Percentiles rank a stretch among this genome's conserved stretches.
These are phyloP conservation scores for Ursus arctos DNA, from an alignment of 2,113 vertebrate genomes.

Conservation along the genomic window DNA sequence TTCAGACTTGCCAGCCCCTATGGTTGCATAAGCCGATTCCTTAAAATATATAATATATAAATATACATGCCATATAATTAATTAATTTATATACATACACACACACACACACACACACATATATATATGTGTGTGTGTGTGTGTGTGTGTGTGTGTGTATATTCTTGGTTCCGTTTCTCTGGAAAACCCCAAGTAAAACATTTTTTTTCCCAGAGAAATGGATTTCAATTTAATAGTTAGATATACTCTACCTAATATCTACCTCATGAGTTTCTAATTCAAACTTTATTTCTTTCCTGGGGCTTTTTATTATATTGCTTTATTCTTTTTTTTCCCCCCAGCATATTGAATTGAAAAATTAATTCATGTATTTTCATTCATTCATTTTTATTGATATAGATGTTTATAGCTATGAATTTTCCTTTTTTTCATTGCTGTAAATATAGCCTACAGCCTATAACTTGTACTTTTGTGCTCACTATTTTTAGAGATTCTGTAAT, in stretches of 20 bases:
- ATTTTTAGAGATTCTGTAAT: neutral
- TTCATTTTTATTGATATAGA: neutral
- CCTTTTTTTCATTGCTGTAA: neutral
- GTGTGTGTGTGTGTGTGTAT: neutral
- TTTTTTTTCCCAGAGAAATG: neutral
- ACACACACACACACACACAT: too few relatives aligned
- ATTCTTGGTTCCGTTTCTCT: neutral
- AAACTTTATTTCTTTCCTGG: neutral
- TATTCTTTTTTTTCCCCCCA: neutral
- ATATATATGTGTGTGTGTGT: too few relatives aligned
- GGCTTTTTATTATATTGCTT: neutral
- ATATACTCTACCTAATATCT: neutral
- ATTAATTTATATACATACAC: neutral
- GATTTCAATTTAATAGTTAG: neutral
- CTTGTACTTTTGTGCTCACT: neutral
- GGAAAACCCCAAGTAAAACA: too few relatives aligned
- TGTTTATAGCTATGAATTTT: neutral
- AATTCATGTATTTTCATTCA: neutral
- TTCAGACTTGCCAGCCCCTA: neutral
- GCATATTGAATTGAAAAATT: neutral
- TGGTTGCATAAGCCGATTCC: neutral
- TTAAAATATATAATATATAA: neutral
- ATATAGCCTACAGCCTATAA: neutral
- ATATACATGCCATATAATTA: neutral
- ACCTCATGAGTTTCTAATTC: neutral